A percentile compares a stretch with the other conserved stretches of the same genome.
Conservation (phyloP, 2,797 vertebrate genomes). For the Phyllotis vaccarum region DNA sequence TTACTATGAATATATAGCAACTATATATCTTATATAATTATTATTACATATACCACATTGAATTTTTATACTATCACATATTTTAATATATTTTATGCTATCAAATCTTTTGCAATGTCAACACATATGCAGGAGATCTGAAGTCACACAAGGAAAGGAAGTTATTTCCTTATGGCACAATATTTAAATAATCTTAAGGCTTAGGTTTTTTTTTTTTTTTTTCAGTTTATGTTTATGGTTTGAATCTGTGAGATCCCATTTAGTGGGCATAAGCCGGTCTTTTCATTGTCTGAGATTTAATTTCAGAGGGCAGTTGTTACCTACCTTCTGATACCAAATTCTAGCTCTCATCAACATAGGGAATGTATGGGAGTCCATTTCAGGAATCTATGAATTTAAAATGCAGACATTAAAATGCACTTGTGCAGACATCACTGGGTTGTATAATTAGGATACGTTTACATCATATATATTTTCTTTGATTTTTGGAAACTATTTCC, state of each 20-base stretch:
- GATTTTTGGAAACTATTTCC: constrained; percentile 73
- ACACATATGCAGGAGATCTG: not conserved
- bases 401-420: not conserved
- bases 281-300: not conserved
- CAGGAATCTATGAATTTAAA: constrained; percentile 2
- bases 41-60: not conserved
- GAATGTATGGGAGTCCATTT: not conserved
- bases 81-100: not conserved
- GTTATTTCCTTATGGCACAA: not conserved
- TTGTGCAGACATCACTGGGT: not conserved
- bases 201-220: constrained; percentile 20
- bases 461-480: constrained; percentile 54
- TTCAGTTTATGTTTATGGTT: constrained; percentile 27
- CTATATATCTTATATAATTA: not conserved
- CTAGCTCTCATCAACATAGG: not conserved
- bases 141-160: not conserved
- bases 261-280: not conserved
- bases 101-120: not conserved
- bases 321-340: not conserved
- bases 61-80: constrained; percentile 14
- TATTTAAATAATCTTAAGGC: not conserved
- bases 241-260: not conserved
- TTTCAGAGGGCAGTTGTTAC: not conserved
- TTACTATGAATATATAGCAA: not conserved
- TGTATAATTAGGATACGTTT: constrained; percentile 33